Evolutionary conservation across 1,140 invertebrate genomes (phyloP).

Genomic region (Eufriesea mexicana): DNA sequence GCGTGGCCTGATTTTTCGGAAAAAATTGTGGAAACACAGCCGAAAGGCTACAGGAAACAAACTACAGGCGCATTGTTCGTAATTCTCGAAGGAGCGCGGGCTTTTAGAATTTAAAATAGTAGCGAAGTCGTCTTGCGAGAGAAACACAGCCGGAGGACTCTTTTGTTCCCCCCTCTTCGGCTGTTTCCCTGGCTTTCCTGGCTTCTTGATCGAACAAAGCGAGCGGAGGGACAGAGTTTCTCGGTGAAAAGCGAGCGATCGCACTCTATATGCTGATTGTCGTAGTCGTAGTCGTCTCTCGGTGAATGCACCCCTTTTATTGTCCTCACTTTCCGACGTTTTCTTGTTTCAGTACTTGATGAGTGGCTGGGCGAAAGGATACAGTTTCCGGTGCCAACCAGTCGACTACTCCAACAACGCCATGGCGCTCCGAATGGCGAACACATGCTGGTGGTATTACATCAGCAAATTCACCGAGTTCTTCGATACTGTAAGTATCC

Average conservation of each 20-base stretch:
- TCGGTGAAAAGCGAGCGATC: slow-evolving; percentile 36
- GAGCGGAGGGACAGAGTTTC: slow-evolving; percentile 27
- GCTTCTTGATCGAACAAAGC: slow-evolving; percentile 40
- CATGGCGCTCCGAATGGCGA: slow-evolving; percentile 94
- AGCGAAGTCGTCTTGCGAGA: slow-evolving; percentile 12
- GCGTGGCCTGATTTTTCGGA: slow-evolving; percentile 13
- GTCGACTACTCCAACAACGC: slow-evolving; percentile 94
- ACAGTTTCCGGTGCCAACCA: slow-evolving; percentile 96
- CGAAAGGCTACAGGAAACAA: slow-evolving; percentile 1
- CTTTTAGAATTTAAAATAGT: slow-evolving; percentile 37
- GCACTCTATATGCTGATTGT: slow-evolving; percentile 30
- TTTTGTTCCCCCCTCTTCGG: slow-evolving; percentile 6
- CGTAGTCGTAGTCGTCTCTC: not conserved
- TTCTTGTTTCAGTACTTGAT: slow-evolving; percentile 88
- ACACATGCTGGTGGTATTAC: slow-evolving; percentile 98
- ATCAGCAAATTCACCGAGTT: slow-evolving; percentile 99
- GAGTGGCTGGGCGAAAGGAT: slow-evolving; percentile 93
- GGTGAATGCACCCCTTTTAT: slow-evolving; percentile 29
- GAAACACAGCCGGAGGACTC: slow-evolving; percentile 1
- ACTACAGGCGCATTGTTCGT: slow-evolving; percentile 24
- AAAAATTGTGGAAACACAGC: not conserved
- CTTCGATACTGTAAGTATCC: slow-evolving; percentile 91
- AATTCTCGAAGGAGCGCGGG: slow-evolving; percentile 31
- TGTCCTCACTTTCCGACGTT: slow-evolving; percentile 37
- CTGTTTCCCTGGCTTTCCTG: not conserved